Evolutionary conservation across 2,797 vertebrate genomes (phyloP).

Genomic region (Coregonus sp.): DNA sequence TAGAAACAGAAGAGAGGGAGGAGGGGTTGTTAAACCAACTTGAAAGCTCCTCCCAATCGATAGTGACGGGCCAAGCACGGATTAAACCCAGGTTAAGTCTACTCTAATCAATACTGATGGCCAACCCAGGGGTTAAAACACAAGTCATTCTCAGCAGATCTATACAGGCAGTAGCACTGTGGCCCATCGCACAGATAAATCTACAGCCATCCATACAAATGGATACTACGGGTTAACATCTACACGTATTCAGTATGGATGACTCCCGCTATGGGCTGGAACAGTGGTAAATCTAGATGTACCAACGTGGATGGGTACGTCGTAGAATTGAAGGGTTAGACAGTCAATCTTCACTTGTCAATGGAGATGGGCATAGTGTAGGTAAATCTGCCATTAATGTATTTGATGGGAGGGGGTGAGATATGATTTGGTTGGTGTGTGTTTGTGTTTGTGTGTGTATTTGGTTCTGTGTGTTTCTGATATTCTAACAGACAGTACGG

Average conservation of each 20-base stretch:
- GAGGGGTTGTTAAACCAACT: constrained; percentile 63
- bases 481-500: constrained; percentile 22
- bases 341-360: constrained; percentile 48
- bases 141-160: constrained; percentile 75
- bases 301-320: constrained; percentile 27
- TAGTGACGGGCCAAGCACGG: constrained; percentile 67
- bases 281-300: constrained; percentile 26
- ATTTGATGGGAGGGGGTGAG: constrained; percentile 22
- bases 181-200: constrained; percentile 66
- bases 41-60: constrained; percentile 77
- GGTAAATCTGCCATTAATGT: constrained; percentile 47
- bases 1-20: constrained; percentile 21
- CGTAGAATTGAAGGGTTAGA: constrained; percentile 26
- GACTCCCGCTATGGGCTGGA: constrained; percentile 37
- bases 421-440: not conserved
- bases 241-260: constrained; percentile 52
- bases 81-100: constrained; percentile 79
- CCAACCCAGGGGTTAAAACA: constrained; percentile 76
- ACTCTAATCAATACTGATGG: constrained; percentile 79
- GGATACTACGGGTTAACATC: constrained; percentile 57
- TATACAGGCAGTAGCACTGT: constrained; percentile 61
- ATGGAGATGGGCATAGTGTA: constrained; percentile 29
- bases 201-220: constrained; percentile 66
- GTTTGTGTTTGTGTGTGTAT: constrained; percentile 21
- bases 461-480: constrained; percentile 14